Percentiles rank a stretch among this genome's conserved stretches.
Conservation (phyloP, 2,797 vertebrate genomes). For the Psittacula derbiana region DNA sequence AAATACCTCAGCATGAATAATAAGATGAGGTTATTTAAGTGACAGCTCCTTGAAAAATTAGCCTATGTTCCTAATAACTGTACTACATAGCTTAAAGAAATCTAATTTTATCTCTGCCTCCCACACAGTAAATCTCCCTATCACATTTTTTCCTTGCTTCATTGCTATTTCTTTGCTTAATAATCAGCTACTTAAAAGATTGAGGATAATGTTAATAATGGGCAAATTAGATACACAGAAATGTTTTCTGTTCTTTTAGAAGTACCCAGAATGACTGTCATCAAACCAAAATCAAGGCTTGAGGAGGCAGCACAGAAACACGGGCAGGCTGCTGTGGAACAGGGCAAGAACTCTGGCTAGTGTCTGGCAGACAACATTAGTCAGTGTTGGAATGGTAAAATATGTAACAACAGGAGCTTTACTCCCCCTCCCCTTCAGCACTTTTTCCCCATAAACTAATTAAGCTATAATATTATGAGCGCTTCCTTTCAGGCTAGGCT, state of each 20-base stretch:
- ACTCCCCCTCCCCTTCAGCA: constrained; percentile 37
- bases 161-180: constrained; percentile 55
- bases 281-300: not conserved
- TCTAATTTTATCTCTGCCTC: constrained; percentile 69
- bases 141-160: constrained; percentile 47
- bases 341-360: not conserved
- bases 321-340: not conserved
- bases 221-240: constrained; percentile 48
- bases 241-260: constrained; percentile 17
- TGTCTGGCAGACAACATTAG: not conserved
- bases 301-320: not conserved
- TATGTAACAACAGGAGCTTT: not conserved
- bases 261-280: not conserved
- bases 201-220: constrained; percentile 57
- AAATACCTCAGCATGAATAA: constrained; percentile 64
- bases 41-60: constrained; percentile 61
- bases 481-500: not conserved
- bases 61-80: constrained; percentile 60
- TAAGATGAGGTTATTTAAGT: constrained; percentile 54
- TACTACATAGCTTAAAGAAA: constrained; percentile 63
- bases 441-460: constrained; percentile 55
- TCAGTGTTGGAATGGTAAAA: not conserved
- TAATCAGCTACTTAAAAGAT: constrained; percentile 64
- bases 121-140: constrained; percentile 60
- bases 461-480: constrained; percentile 47